Base-by-base conservation (phyloP, 2,113 vertebrate genomes). In the Chionomys nivalis region DNA sequence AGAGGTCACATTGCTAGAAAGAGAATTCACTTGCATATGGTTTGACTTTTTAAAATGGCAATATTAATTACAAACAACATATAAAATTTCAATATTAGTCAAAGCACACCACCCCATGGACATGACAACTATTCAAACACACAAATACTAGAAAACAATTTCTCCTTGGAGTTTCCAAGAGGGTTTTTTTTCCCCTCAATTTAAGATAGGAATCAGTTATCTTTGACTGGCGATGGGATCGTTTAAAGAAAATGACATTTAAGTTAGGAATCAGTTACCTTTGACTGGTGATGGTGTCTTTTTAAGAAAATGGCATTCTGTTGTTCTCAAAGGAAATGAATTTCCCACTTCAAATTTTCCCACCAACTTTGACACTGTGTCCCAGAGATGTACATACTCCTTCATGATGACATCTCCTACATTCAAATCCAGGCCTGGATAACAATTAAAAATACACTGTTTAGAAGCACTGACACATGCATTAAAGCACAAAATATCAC, bases 301-400 rank as follows among this genome's bases (percentile, higher is more conserved):
- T 73, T 28, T 0, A 89, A 98, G 97, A 90, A 98, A 98, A 87
- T 14, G 33, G 90, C 87, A 52, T 89, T 93, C 47, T 72, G 96
- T 97, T 90, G 81, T 97, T 89, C 97, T 96, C 52, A 98, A 44
- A 97, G 97, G 97, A 97, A 97, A 95, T 77, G 98, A 87, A 2
- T 96, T 76, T 72, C 96, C 96, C 63, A 97, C 76, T 77, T 97
- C 39, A 93, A 92, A 97, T 10, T 96, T 55, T 90, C 44, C 47
- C 63, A 96, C 93, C 93, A 98, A 42, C 36, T 96, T 81, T 42
- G 97, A 96, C 47, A 98, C 90, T n/a, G 92, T 89, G 28, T 93
- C 63, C 98, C 98, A 98, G 81, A 98, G 94, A 93, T 92, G 49
- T 90, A 93, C 94, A 96, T 98, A 98, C 24, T 98, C 95, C 31